Evolutionary conservation across 2,888 invertebrate species (phyloP).

Genomic region (Ernsta delagoae): DNA sequence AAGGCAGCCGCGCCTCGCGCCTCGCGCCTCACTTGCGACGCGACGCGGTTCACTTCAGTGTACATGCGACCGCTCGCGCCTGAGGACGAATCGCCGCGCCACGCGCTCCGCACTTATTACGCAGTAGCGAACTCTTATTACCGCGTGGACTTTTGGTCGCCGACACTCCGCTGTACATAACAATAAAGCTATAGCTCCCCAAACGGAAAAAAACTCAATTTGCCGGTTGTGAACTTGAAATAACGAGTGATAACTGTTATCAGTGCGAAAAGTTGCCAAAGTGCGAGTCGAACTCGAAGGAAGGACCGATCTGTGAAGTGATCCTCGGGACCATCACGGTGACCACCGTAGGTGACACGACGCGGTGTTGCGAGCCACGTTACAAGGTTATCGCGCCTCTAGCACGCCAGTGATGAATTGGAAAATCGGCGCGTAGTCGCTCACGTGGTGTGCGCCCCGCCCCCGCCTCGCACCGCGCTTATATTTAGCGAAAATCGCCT

Average conservation of each 20-base stretch:
- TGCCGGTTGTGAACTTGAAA: constrained; percentile 37
- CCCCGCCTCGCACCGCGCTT: constrained; percentile 59
- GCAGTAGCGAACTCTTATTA: constrained; percentile 74
- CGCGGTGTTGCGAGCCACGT: constrained; percentile 77
- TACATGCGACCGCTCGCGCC: constrained; percentile 78
- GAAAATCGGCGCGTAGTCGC: constrained; percentile 84
- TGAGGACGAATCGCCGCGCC: constrained; percentile 68
- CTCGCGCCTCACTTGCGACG: constrained; percentile 71
- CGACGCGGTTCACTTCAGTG: constrained; percentile 67
- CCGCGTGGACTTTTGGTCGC: constrained; percentile 71
- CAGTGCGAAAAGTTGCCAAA: constrained; percentile 76
- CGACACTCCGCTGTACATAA: constrained; percentile 38
- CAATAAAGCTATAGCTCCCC: constrained; percentile 19
- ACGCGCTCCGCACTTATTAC: constrained; percentile 75
- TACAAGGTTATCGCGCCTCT: constrained; percentile 83
- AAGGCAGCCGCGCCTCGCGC: constrained; percentile 67
- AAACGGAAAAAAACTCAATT: constrained; percentile 28
- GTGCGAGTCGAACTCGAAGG: constrained; percentile 63
- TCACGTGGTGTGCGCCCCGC: constrained; percentile 53
- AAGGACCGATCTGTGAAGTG: constrained; percentile 60
- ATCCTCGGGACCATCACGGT: constrained; percentile 60
- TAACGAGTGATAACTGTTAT: constrained; percentile 72
- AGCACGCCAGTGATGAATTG: constrained; percentile 82
- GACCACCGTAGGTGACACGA: constrained; percentile 64
- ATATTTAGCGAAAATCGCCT: constrained; percentile 85